Evolutionary conservation across 2,797 vertebrate species (phyloP).

Genomic region (Lacerta bilineata): DNA sequence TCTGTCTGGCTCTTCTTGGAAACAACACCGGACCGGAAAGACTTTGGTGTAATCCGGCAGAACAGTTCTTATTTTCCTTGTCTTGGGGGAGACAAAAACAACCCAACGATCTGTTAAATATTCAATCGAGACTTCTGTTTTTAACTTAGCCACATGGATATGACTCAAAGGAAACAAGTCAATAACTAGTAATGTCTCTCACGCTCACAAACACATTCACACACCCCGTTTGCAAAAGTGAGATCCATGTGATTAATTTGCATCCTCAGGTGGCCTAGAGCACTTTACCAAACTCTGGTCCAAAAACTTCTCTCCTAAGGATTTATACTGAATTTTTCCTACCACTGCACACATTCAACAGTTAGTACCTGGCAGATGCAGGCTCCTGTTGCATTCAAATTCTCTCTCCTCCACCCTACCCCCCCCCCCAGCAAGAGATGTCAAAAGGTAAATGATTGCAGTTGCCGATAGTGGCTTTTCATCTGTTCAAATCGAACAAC

Average conservation of each 20-base stretch:
- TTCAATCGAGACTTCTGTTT: constrained; percentile 30
- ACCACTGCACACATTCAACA: background rate
- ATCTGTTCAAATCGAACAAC: background rate
- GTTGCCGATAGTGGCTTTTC: background rate
- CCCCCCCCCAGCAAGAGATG: background rate
- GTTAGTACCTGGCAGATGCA: background rate
- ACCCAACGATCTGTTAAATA: constrained; percentile 8
- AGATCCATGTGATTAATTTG: background rate
- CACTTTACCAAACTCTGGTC: constrained; percentile 1
- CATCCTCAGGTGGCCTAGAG: constrained; percentile 25
- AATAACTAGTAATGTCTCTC: background rate
- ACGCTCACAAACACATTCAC: background rate
- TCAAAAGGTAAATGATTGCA: background rate
- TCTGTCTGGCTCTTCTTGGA: background rate
- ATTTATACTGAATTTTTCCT: background rate
- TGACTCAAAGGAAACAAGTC: constrained; percentile 30
- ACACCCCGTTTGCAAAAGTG: background rate
- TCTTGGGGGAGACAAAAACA: background rate
- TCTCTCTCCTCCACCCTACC: background rate
- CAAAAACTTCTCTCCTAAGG: constrained; percentile 10
- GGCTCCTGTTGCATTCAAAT: background rate
- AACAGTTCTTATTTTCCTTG: background rate
- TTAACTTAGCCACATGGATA: constrained; percentile 11
- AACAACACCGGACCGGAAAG: background rate
- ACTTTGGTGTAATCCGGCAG: background rate